These are phyloP conservation scores for Ahaetulla prasina DNA, from an alignment of 2,113 vertebrate genomes.

Conservation along the genomic window DNA sequence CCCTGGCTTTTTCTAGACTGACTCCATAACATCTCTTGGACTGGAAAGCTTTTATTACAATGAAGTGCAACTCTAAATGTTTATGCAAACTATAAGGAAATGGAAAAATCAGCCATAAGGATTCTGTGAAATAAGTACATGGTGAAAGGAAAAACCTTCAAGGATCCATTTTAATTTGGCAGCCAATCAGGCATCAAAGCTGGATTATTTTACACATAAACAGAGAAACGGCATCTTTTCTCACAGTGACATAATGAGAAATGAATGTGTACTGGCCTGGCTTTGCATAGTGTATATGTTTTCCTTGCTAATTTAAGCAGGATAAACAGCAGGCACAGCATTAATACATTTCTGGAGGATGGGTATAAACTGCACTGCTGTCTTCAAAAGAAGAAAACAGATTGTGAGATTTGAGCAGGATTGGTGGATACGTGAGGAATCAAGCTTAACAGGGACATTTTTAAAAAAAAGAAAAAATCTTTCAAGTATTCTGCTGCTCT, in stretches of 20 bases:
- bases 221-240: neutral
- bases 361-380: conserved; percentile 1
- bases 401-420: conserved; percentile 1
- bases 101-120: neutral
- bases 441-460: neutral
- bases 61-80: neutral
- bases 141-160: neutral
- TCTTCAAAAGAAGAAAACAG: conserved; percentile 5
- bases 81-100: conserved; percentile 1
- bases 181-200: neutral
- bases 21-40: neutral
- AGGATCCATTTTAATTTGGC: conserved; percentile 13
- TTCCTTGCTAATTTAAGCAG: conserved; percentile 21
- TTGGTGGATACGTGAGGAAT: neutral
- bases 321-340: conserved; percentile 7
- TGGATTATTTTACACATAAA: conserved; percentile 13
- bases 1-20: neutral
- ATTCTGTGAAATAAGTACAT: conserved; percentile 1
- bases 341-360: conserved; percentile 4
- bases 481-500: neutral
- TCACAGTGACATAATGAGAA: conserved; percentile 5
- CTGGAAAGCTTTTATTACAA: neutral
- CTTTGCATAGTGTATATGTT: conserved; percentile 11
- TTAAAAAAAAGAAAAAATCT: neutral
- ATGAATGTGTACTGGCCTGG: conserved; percentile 7